A percentile compares a stretch with the other conserved stretches of the same genome.
Conservation (phyloP, 2,797 vertebrate species). For the Acrocephalus scirpaceus region DNA sequence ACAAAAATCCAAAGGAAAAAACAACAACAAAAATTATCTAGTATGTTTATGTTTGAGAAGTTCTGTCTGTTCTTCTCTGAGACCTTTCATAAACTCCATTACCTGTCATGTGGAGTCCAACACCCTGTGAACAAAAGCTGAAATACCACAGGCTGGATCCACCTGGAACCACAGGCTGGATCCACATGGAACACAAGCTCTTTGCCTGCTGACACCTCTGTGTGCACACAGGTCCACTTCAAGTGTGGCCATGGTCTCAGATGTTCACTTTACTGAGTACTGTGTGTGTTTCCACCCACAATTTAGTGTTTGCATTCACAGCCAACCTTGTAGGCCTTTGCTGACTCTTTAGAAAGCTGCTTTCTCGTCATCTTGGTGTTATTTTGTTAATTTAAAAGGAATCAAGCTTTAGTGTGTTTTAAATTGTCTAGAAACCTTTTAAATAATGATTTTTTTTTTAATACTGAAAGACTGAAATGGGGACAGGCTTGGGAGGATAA, state of each 20-base stretch:
- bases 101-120: no score
- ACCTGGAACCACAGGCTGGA: neutral
- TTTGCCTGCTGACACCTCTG: neutral
- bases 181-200: neutral
- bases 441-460: neutral
- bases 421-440: neutral
- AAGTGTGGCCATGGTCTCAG: no score
- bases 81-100: neutral
- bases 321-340: neutral
- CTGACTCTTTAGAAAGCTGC: neutral
- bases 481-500: rapidly evolving
- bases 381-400: neutral
- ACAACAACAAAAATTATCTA: neutral
- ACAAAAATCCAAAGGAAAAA: neutral
- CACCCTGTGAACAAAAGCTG: neutral
- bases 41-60: rapidly evolving
- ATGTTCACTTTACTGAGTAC: neutral
- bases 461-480: neutral
- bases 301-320: neutral
- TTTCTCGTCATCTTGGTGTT: neutral
- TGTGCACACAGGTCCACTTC: rapidly evolving
- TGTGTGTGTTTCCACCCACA: rapidly evolving
- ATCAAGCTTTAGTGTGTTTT: neutral
- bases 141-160: neutral
- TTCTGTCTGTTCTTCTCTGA: neutral